Evolutionary conservation across 2,113 vertebrate species (phyloP), one percentile per base, ranked within the genome.

Genomic region (Macquaria ambigua): DNA sequence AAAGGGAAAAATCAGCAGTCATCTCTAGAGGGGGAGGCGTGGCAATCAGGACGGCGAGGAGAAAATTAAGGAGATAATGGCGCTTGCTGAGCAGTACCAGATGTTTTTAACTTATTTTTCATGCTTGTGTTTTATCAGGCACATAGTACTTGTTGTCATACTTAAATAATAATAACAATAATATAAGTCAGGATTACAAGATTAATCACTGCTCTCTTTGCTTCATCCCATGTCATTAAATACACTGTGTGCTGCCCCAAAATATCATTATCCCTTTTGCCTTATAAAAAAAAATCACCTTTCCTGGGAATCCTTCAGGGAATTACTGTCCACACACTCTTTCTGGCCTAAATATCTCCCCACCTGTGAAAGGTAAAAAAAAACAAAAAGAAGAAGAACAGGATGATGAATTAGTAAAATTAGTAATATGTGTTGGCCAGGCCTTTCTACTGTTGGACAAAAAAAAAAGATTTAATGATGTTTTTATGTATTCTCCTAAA

Each of bases 321-420:
- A 79, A 53, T 80, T 62, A 72, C 2, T 46, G 55, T 16, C 37
- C 39, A 37, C 6, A 2, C 41, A 59, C 12, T 75, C 37, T 74
- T 21, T 83, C 62, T 68, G 77, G 50, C 62, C 53, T 80, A 59
- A 72, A 74, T 81, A 59, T 85, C 50, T 87, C 34, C 46, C 34
- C 48, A 77, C 80, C 31, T 14, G 3, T 53, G 25, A 50, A 64
- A 31, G 41, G 37, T 46, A 46, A 16, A 34, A 73, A 25, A 62
- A 52, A 67, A 14, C 12, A 34, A 34, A 34, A 2, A 34, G 3
- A 34, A 2, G 3, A 2, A 34, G 2, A 34, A 34, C 34, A 48
- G 20, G 43, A 50, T 20, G n/a, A 74, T 70, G 34, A 79, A 78
- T 81, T 62, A 0, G 11, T 71, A 25, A 43, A 79, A 78, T 81